Conservation (phyloP, 2,113 vertebrate genomes). For the Peromyscus californicus region DNA sequence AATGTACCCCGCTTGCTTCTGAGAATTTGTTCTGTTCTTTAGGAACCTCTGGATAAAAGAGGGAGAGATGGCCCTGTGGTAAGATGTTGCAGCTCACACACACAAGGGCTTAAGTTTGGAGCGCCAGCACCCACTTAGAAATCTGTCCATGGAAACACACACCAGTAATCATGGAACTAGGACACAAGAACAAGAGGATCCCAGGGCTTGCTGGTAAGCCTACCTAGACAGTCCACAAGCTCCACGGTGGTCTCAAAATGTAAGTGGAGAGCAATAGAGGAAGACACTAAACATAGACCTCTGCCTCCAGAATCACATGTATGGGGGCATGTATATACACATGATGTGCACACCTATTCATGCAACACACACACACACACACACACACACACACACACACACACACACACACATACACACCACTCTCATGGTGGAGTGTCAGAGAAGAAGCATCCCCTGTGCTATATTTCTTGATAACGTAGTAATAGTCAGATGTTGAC, state of each 20-base stretch:
- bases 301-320: background rate
- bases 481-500: background rate
- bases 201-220: background rate
- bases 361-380: background rate
- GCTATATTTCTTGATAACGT: background rate
- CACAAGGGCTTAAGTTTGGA: background rate
- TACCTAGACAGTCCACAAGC: background rate
- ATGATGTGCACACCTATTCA: too few relatives aligned
- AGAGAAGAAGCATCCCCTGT: background rate
- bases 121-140: background rate
- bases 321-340: background rate
- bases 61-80: background rate
- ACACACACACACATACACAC: background rate
- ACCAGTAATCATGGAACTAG: background rate
- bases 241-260: background rate
- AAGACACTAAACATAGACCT: background rate
- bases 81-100: too few relatives aligned
- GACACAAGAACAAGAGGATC: background rate
- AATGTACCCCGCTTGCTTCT: background rate
- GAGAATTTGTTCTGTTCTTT: rapidly evolving
- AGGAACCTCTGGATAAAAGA: background rate
- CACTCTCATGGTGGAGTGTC: background rate
- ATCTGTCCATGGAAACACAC: background rate
- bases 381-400: background rate
- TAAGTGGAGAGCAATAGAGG: background rate